phyloP scores from a whole-genome alignment of 2,888 invertebrate genomes.

The Drosophila buzzatii region DNA sequence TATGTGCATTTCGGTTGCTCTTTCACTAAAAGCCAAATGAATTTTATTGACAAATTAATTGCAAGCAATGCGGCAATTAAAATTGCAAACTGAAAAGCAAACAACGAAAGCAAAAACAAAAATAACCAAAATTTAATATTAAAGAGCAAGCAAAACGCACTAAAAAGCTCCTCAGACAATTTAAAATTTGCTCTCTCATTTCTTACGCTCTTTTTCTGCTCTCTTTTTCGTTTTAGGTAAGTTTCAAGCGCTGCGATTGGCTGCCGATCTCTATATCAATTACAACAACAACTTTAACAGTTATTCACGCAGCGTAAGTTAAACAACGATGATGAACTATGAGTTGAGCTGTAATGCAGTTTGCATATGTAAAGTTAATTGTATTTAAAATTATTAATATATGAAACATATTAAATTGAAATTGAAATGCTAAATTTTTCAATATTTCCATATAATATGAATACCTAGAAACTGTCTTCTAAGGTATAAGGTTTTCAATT shows the following conservation, averaged over 20 bases:
- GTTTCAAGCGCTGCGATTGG: conserved; percentile 8
- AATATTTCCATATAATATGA: neutral
- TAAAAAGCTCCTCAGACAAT: neutral
- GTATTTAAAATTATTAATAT: neutral
- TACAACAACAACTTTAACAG: conserved; percentile 7
- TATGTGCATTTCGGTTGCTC: conserved; percentile 42
- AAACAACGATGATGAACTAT: neutral
- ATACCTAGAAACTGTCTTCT: neutral
- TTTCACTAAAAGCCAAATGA: conserved; percentile 80
- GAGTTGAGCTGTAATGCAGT: conserved; percentile 12
- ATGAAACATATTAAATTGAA: neutral
- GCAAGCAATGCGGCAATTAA: conserved; percentile 79
- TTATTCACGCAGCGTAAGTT: conserved; percentile 1
- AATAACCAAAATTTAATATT: neutral
- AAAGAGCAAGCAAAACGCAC: conserved; percentile 4
- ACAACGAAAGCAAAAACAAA: conserved; percentile 13
- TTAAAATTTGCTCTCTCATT: neutral
- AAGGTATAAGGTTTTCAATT: neutral
- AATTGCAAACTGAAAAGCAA: conserved; percentile 54
- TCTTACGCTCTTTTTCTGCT: conserved; percentile 5
- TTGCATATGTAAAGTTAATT: neutral
- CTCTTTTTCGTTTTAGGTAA: conserved; percentile 8
- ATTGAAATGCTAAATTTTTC: neutral
- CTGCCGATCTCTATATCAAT: neutral
- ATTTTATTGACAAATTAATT: conserved; percentile 85